Evolutionary conservation across 2,113 vertebrate species (phyloP).

Genomic region (Xenus cinereus): DNA sequence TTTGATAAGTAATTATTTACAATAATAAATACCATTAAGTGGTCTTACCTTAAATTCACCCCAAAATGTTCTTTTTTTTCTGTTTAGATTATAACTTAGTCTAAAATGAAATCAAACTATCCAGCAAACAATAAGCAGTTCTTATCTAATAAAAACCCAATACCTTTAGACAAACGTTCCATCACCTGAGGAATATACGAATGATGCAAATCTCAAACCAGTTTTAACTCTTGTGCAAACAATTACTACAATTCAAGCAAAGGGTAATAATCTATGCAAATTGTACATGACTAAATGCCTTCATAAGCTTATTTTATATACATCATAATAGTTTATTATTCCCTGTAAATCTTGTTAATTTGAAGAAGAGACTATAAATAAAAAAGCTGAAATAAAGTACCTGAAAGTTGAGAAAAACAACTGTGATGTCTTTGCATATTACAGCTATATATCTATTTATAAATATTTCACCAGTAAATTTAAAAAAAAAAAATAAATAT

Average conservation of each 20-base stretch:
- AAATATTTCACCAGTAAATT: not conserved
- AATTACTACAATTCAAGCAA: not conserved
- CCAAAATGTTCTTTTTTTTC: not conserved
- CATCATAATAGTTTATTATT: not conserved
- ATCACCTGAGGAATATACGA: not conserved
- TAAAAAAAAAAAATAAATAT: too few relatives aligned
- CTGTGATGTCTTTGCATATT: not conserved
- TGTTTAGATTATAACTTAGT: not conserved
- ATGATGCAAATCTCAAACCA: not conserved
- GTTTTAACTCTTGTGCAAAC: not conserved
- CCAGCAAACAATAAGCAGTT: not conserved
- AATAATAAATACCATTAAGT: not conserved
- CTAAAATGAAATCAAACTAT: not conserved
- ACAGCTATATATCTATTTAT: not conserved
- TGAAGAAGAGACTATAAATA: not conserved
- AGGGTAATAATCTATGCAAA: not conserved
- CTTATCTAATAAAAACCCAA: not conserved
- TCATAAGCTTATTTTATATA: not conserved
- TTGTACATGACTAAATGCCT: not conserved
- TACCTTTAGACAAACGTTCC: not conserved
- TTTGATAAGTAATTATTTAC: not conserved
- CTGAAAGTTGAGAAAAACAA: slow-evolving; percentile 2
- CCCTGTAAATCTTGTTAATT: not conserved
- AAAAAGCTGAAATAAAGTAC: not conserved
- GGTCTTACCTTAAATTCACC: not conserved